These are phyloP conservation scores for Mesaphorura yosii DNA, from an alignment of 1,140 invertebrate species.

Conservation along the genomic window DNA sequence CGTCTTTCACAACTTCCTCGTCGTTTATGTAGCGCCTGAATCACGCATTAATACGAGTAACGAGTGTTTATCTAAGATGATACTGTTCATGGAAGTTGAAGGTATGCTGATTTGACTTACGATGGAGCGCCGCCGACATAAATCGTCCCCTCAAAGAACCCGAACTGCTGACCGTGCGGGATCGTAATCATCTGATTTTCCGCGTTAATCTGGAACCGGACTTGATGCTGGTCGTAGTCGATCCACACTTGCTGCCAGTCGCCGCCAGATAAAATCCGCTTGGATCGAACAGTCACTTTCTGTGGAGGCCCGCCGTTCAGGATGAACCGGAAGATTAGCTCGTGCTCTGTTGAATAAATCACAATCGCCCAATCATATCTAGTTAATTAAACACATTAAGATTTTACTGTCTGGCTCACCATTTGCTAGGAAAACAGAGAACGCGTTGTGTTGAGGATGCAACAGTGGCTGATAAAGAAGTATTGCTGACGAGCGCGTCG, in stretches of 20 bases:
- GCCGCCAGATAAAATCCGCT: slow-evolving; percentile 68
- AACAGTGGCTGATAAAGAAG: slow-evolving; percentile 80
- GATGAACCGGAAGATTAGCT: slow-evolving; percentile 79
- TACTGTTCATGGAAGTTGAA: too few relatives aligned
- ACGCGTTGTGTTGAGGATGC: slow-evolving; percentile 72
- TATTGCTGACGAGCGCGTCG: slow-evolving; percentile 76
- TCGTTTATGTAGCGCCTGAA: too few relatives aligned
- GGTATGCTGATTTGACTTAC: slow-evolving; percentile 41
- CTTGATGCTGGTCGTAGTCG: slow-evolving; percentile 83
- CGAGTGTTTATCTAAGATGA: too few relatives aligned
- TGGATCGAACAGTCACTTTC: slow-evolving; percentile 65
- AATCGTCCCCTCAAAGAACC: slow-evolving; percentile 82
- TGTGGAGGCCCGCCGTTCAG: slow-evolving; percentile 67
- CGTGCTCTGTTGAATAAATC: slow-evolving; percentile 49
- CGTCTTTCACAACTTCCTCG: slow-evolving; percentile 49
- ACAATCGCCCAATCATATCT: slow-evolving; percentile 3
- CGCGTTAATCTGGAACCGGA: slow-evolving; percentile 83
- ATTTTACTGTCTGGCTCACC: slow-evolving; percentile 43
- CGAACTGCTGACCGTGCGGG: slow-evolving; percentile 71
- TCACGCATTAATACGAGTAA: too few relatives aligned
- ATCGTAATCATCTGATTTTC: slow-evolving; percentile 77
- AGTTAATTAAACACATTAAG: too few relatives aligned
- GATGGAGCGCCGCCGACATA: slow-evolving; percentile 80
- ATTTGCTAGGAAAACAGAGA: slow-evolving; percentile 74
- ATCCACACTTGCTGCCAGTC: slow-evolving; percentile 91